Evolutionary conservation across 2,113 vertebrate species (phyloP), one percentile per base, ranked within the genome.

Genomic region (Pavo muticus): DNA sequence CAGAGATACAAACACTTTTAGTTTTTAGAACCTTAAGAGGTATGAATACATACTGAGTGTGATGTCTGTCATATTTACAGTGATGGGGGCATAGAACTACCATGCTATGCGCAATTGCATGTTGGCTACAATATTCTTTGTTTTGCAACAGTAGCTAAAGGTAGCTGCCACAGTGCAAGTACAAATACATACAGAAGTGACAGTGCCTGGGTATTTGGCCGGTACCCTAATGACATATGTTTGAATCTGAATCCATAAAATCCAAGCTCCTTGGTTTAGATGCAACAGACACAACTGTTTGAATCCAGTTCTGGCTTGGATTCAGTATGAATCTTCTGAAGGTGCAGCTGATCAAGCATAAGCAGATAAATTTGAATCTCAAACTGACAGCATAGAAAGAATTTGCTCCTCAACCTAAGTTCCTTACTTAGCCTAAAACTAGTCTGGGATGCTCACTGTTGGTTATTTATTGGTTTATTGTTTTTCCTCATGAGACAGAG

Each of bases 161-260:
- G n/a, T 12, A 81, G 11, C 30, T 57, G 7, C n/a, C 15, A 67
- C 30, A 37, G 40, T 67, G 5, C 64, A 52, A 75, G 10, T 23
- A 84, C 45, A 84, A 83, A 23, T 32, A 75, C 35, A 6, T 48
- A 42, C 6, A 68, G 59, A 70, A 87, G 10, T 30, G 8, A 42
- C 15, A 63, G 18, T 39, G 18, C 72, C 45, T 72, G 18, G 23
- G 29, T 76, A 65, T 69, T 92, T 54, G 48, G 21, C 54, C 60
- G 30, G 14, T 61, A 9, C 18, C 27, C n/a, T 63, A 74, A 72
- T 45, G 30, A 84, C 65, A 7, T 32, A 19, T 6, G 14, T 88
- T 90, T 90, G 68, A 85, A 90, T 86, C 32, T 57, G 24, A 75
- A 92, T 50, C 25, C 74, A 61, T 74, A 57, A 82, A 81, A 72